Conservation (phyloP, 2,797 vertebrate species). For the Sarcoramphus papa region DNA sequence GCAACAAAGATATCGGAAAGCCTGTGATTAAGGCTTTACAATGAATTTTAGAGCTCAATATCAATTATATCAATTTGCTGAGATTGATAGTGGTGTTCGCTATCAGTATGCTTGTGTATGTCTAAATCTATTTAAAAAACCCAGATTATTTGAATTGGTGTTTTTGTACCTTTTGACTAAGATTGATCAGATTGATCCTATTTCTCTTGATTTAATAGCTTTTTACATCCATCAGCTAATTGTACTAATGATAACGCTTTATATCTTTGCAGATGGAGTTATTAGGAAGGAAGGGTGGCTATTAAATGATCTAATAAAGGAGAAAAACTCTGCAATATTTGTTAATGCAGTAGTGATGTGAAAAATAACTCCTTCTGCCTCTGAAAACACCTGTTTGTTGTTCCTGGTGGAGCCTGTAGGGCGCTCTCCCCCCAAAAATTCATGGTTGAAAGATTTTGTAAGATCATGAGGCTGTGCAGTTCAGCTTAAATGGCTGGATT, state of each 20-base stretch:
- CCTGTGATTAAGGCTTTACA: neutral
- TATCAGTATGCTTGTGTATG: neutral
- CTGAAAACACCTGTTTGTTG: neutral
- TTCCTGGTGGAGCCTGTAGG: neutral
- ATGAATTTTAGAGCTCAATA: neutral
- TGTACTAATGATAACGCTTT: neutral
- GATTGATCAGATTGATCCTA: neutral
- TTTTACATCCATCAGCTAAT: neutral
- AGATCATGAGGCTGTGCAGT: neutral
- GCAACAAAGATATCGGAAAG: neutral
- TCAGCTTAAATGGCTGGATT: neutral
- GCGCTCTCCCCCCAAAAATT: neutral
- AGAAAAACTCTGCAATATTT: neutral
- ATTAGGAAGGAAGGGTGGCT: neutral
- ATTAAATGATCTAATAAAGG: neutral
- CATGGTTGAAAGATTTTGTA: neutral
- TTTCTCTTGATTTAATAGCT: neutral
- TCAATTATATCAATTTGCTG: neutral
- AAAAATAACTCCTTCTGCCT: neutral
- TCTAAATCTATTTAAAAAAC: neutral
- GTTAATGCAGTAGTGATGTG: neutral
- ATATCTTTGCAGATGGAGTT: neutral
- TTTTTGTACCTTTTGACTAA: neutral
- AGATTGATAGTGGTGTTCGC: neutral
- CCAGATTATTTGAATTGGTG: neutral